phyloP scores from a whole-genome alignment of 2,113 vertebrate species.

The Tricholaema leucomelas region DNA sequence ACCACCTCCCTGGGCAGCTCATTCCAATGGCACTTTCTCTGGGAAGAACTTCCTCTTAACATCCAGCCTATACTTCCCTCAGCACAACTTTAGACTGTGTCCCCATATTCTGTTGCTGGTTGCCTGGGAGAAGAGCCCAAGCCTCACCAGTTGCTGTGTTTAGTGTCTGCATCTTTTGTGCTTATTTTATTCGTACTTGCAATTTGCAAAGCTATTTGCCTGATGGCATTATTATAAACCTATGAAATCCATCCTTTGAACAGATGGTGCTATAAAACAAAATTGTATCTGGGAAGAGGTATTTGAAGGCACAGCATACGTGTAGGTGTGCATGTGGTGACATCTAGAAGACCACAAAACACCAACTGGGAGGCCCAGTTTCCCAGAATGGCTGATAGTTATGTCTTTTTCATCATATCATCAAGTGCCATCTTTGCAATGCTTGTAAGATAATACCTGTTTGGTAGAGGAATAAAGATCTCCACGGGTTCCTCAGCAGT shows the following conservation, averaged over 20 bases:
- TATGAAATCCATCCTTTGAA: slow-evolving; percentile 72
- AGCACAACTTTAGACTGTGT: no score
- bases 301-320: slow-evolving; percentile 54
- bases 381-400: not conserved
- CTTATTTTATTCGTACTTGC: slow-evolving; percentile 63
- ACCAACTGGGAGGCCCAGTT: slow-evolving; percentile 19
- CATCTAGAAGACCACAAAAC: slow-evolving; percentile 62
- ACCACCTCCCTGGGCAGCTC: no score
- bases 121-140: no score
- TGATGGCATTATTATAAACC: slow-evolving; percentile 69
- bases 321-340: slow-evolving; percentile 43
- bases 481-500: not conserved
- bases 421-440: slow-evolving; percentile 30
- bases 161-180: slow-evolving; percentile 45
- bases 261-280: slow-evolving; percentile 68
- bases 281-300: slow-evolving; percentile 46
- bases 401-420: slow-evolving; percentile 1
- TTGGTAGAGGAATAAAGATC: slow-evolving; percentile 2
- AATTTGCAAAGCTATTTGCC: slow-evolving; percentile 64
- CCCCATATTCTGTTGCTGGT: no score
- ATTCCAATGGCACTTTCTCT: no score
- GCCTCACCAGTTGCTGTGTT: not conserved
- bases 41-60: no score
- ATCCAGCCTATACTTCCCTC: no score
- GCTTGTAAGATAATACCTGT: slow-evolving; percentile 13